A percentile compares a stretch with the other conserved stretches of the same genome.
Evolutionary conservation across 2,797 vertebrate species (phyloP).

Genomic region (Ctenosaura bakeri): DNA sequence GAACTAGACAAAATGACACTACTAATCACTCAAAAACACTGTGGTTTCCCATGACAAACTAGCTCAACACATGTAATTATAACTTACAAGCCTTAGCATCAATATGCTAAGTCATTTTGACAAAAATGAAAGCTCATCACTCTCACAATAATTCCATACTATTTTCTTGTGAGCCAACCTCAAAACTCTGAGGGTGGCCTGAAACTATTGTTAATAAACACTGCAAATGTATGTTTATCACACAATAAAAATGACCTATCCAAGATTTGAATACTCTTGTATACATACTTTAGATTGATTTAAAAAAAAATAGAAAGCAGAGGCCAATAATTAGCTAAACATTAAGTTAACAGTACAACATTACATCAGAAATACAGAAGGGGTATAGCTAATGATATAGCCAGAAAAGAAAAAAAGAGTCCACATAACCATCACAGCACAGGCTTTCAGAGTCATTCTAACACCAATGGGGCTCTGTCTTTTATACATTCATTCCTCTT

Average conservation of each 20-base stretch:
- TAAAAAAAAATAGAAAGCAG: not conserved
- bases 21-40: not conserved
- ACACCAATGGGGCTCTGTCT: not conserved
- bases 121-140: not conserved
- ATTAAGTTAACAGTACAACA: not conserved
- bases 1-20: not conserved
- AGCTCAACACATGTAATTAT: not conserved
- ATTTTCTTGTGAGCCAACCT: not conserved
- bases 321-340: no score
- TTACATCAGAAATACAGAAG: not conserved
- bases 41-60: not conserved
- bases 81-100: not conserved
- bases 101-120: not conserved
- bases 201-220: not conserved
- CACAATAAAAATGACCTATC: not conserved
- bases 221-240: fast-evolving
- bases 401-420: slow-evolving; percentile 9
- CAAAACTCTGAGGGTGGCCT: not conserved
- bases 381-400: not conserved
- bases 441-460: not conserved
- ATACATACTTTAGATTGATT: slow-evolving; percentile 20
- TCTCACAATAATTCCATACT: not conserved
- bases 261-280: not conserved
- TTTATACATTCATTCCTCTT: not conserved
- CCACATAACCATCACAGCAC: not conserved